Conservation (phyloP, 2,888 invertebrate genomes). For the Leptinotarsa peninsularis region DNA sequence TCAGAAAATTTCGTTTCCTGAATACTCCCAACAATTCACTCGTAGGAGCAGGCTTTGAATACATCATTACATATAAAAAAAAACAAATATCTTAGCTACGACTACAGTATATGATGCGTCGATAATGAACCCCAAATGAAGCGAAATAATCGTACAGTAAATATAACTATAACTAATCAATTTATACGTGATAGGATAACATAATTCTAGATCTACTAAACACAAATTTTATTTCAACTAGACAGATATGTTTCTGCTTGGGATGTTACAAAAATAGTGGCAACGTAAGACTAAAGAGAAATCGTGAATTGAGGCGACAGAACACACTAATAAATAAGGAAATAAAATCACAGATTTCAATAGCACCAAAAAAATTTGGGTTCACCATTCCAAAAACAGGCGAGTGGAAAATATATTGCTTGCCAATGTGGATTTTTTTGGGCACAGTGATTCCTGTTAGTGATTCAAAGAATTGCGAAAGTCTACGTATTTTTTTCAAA, state of each 20-base stretch:
- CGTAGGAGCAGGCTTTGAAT: not conserved
- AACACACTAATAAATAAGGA: constrained; percentile 32
- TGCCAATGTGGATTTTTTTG: constrained; percentile 6
- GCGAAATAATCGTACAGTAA: constrained; percentile 12
- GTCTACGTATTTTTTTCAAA: no score
- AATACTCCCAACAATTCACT: not conserved
- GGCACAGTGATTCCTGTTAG: not conserved
- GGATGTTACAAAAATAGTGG: constrained; percentile 57
- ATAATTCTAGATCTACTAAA: constrained; percentile 8
- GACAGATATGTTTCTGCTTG: constrained; percentile 6
- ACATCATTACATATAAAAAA: constrained; percentile 10
- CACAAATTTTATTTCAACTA: constrained; percentile 32
- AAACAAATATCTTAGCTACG: constrained; percentile 2
- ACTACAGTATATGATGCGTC: not conserved
- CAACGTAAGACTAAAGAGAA: constrained; percentile 41
- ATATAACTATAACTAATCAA: constrained; percentile 2
- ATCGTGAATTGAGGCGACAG: not conserved
- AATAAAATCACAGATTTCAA: constrained; percentile 65
- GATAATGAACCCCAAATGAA: constrained; percentile 9
- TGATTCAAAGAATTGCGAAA: no score
- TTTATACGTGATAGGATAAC: constrained; percentile 10
- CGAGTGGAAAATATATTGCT: not conserved
- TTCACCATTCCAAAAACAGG: constrained; percentile 47
- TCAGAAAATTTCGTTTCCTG: not conserved
- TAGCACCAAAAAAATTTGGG: constrained; percentile 67